phyloP scores from a whole-genome alignment of 2,797 vertebrate genomes.

The Acrocephalus scirpaceus region DNA sequence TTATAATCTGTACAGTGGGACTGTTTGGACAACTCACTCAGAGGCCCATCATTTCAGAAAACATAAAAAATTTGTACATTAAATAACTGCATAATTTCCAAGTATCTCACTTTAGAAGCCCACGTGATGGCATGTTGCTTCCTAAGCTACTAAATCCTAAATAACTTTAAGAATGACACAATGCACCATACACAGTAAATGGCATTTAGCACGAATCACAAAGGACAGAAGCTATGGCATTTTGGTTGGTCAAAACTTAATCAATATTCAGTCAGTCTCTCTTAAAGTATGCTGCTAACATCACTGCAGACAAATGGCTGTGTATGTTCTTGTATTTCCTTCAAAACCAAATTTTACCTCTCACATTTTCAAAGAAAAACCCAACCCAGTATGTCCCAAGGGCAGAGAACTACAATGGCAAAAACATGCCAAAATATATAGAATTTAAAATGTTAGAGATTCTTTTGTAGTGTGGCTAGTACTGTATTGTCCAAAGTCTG shows the following conservation, averaged over 20 bases:
- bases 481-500: background rate
- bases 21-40: background rate
- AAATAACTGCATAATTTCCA: background rate
- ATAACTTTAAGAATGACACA: background rate
- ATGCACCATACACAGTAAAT: background rate
- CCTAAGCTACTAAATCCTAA: background rate
- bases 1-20: background rate
- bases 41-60: background rate
- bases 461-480: background rate
- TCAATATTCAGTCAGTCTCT: background rate
- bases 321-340: background rate
- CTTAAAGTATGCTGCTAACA: background rate
- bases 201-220: background rate
- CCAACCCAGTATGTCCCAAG: background rate
- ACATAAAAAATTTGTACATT: background rate
- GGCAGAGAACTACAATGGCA: background rate
- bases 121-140: background rate
- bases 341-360: background rate
- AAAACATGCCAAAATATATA: background rate
- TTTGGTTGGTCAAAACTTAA: background rate
- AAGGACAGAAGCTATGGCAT: background rate
- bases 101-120: background rate
- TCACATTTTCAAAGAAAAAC: background rate
- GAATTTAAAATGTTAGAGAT: background rate
- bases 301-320: background rate